Conservation (phyloP, 2,888 invertebrate genomes). For the Abrostola tripartita region DNA sequence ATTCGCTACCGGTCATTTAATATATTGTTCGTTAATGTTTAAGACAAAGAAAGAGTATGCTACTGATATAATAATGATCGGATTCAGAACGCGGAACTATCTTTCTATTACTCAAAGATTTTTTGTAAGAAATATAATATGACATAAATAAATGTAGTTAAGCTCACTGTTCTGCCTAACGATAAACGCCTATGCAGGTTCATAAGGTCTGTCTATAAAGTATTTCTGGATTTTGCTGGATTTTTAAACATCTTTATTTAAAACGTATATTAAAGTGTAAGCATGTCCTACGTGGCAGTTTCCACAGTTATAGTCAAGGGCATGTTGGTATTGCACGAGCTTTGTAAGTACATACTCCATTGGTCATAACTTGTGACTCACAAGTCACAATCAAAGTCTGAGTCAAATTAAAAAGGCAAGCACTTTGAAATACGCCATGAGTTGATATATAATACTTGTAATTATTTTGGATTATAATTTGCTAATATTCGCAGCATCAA, state of each 20-base stretch:
- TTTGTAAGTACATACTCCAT: neutral
- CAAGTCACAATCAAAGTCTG: slow-evolving; percentile 25
- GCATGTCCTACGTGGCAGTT: slow-evolving; percentile 16
- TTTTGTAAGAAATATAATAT: too few species aligned
- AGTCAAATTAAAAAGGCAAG: slow-evolving; percentile 25
- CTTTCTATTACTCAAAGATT: neutral
- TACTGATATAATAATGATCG: neutral
- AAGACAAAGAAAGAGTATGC: neutral
- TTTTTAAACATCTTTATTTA: too few species aligned
- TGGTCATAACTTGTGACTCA: neutral
- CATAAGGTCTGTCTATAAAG: too few species aligned
- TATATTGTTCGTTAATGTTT: too few species aligned
- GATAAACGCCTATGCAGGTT: too few species aligned
- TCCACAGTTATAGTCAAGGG: slow-evolving; percentile 27
- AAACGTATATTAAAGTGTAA: too few species aligned
- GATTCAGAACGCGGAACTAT: neutral
- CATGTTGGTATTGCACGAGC: slow-evolving; percentile 12
- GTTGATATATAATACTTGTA: too few species aligned
- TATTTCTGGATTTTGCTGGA: too few species aligned
- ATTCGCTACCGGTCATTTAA: neutral
- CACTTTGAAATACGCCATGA: slow-evolving; percentile 16
- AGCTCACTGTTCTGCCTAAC: too few species aligned
- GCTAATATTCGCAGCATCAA: too few species aligned
- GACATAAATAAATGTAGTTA: too few species aligned
- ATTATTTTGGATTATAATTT: too few species aligned